These are phyloP conservation scores for Sycobia sp. DNA, from an alignment of 1,140 invertebrate species.

Conservation along the genomic window DNA sequence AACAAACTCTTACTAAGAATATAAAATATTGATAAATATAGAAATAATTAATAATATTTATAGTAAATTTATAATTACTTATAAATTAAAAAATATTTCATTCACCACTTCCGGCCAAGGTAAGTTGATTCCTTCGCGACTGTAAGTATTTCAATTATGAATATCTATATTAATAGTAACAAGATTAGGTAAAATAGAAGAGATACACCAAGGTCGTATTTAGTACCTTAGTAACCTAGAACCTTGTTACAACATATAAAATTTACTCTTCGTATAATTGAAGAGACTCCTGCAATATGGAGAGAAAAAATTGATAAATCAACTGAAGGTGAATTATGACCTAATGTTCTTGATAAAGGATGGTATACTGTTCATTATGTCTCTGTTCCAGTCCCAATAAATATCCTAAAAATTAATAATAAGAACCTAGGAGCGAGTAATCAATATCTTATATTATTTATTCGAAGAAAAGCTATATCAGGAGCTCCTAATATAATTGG, in stretches of 20 bases:
- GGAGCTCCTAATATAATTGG: conserved; percentile 73
- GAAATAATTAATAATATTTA: too few species aligned
- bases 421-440: conserved; percentile 68
- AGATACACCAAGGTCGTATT: too few species aligned
- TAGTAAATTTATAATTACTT: too few species aligned
- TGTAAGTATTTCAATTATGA: too few species aligned
- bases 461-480: conserved; percentile 77
- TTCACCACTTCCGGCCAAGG: too few species aligned
- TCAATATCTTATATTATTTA: conserved; percentile 83
- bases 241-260: conserved; percentile 69
- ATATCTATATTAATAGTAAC: conserved; percentile 67
- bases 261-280: conserved; percentile 72
- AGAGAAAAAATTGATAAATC: conserved; percentile 73
- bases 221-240: too few species aligned
- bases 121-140: too few species aligned
- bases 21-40: too few species aligned
- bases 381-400: conserved; percentile 68
- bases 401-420: conserved; percentile 64
- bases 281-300: conserved; percentile 70
- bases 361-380: conserved; percentile 74
- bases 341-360: conserved; percentile 65
- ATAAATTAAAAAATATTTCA: too few species aligned
- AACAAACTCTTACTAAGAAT: too few species aligned
- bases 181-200: too few species aligned
- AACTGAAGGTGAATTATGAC: conserved; percentile 66